Percentiles rank a stretch among this genome's conserved stretches.
Evolutionary conservation across 2,797 vertebrate species (phyloP).

Genomic region (Dendrocincla fuliginosa): DNA sequence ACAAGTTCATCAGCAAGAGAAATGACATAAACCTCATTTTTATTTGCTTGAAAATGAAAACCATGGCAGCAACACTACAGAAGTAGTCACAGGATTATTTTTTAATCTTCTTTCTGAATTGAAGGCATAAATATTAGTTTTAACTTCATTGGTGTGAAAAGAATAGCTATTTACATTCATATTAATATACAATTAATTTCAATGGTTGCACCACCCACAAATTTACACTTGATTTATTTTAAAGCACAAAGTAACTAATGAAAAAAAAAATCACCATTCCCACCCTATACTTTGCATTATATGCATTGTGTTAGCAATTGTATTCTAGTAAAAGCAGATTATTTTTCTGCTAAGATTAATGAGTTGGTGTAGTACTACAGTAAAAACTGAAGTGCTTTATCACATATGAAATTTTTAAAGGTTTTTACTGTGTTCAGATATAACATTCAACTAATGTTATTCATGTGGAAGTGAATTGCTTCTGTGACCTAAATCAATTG

Average conservation of each 20-base stretch:
- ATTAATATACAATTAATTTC: not conserved
- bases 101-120: not conserved
- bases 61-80: not conserved
- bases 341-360: not conserved
- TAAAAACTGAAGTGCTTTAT: not conserved
- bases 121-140: not conserved
- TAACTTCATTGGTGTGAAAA: not conserved
- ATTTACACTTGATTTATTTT: not conserved
- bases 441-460: not conserved
- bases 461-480: not conserved
- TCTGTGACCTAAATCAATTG: constrained; percentile 39
- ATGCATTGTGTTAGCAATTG: not conserved
- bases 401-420: not conserved
- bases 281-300: not conserved
- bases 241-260: not conserved
- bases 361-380: not conserved
- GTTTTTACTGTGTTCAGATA: not conserved
- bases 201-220: not conserved
- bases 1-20: not conserved
- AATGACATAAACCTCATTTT: not conserved
- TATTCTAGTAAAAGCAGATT: not conserved
- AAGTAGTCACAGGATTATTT: not conserved
- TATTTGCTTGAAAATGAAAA: not conserved
- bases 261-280: not conserved
- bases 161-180: not conserved